Base-by-base conservation (phyloP, 2,888 invertebrate species). In the Aleiodes testaceus region DNA sequence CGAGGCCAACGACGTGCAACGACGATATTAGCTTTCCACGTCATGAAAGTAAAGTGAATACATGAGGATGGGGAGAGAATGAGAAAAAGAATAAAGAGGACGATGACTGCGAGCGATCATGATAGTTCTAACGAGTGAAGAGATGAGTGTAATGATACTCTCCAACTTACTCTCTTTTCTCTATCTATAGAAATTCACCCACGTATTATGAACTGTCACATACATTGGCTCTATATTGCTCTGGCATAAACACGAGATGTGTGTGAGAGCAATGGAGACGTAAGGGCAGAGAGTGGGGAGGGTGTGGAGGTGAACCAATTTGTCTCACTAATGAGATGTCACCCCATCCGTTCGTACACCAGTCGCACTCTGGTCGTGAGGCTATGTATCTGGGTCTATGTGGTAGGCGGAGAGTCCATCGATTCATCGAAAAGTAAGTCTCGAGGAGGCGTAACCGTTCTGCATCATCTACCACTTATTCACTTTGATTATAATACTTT, bases 321-420 rank as follows among this genome's bases (percentile, higher is more conserved):
- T 87, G 86, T 87, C 86, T 87, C 86, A 78, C 85, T 87, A 86
- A 87, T 87, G 87, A 87, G 87, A 85, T 86, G 87, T 87, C 87
- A 87, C 83, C 84, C 85, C 80, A 81, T 82, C 80, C 82, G 79
- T 79, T 78, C 78, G 78, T 77, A 77, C 74, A 77, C 78, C 76
- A 73, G 77, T 74, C 73, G 72, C 72, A 59, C 72, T 75, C 63
- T 63, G 49, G 66, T 66, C 50, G 64, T 70, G 50, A 66, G 66
- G 66, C 55, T 50, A 47, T 26, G 18, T 53, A 61, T 36, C 42
- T n/a, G 53, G 18, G 70, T 45, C 53, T 36, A 45, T 67, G 55
- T 42, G 63, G 22, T 3, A 55, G 18, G 65, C 36, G 45, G 50
- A 26, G 61, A 18, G 52, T 44, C 50, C 45, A 78, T 42, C 16